Base-by-base conservation (phyloP, 1,140 invertebrate genomes). In the Calephelis virginiensis region DNA sequence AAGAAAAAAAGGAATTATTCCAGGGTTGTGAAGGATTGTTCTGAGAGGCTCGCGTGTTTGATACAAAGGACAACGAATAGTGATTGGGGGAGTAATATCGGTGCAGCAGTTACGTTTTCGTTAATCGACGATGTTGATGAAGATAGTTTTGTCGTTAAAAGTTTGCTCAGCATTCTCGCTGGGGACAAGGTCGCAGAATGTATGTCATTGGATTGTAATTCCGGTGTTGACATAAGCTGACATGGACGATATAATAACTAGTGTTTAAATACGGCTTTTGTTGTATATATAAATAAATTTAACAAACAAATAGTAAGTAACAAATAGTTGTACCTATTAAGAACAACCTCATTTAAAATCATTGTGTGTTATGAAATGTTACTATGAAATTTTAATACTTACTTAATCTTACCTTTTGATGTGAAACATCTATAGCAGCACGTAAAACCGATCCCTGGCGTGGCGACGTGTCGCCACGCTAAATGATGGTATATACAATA, bases 151-250 rank as follows among this genome's bases (percentile, higher is more conserved):
- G 75, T 85, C 60, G 85, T 85, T 62, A 87, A 83, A 79, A 81
- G 78, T 68, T 74, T 91, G 70, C 70, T 90, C 65, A 85, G 78
- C 67, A 77, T 86, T 73, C 80, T 91, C 70, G 82, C 89, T 12
- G 83, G 85, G 63, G 82, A 89, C 70, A 83, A 89, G 73, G 83
- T 91, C 67, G 86, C 89, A 38, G 67, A 87, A 81, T 91, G 89
- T 80, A 89, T 91, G 85, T 83, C 84, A 78, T 65, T 91, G 68
- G 86, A 89, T 61, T 91, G 89, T 76, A 85, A 78, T 80, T 82
- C 85, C 66, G 89, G 86, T 61, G 75, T 82, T 64, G 80, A 86
- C 73, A 83, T 89, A 73, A 86, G 83, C 82, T 89, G 82, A 89
- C 77, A 75, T 66, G 13, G 17, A 6, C 14, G 10, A 28, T 56